Percentiles rank a stretch among this genome's conserved stretches.
phyloP scores from a whole-genome alignment of 2,797 vertebrate genomes.

The Echeneis naucrates region DNA sequence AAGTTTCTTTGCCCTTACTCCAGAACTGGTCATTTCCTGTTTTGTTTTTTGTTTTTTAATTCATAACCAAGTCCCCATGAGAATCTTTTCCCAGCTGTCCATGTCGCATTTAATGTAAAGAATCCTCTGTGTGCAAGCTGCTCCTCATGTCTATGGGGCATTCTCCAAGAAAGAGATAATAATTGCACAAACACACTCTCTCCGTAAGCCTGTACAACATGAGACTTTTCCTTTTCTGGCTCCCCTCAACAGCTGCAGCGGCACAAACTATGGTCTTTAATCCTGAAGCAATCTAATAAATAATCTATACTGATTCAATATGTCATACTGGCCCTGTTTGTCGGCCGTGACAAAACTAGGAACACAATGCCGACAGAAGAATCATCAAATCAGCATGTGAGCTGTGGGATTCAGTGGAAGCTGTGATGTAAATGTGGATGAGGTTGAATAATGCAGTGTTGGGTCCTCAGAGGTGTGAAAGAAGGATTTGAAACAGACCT shows the following conservation, averaged over 20 bases:
- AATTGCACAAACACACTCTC: slow-evolving; percentile 3
- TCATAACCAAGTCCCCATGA: neutral
- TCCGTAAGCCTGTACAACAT: neutral
- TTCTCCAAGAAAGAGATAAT: neutral
- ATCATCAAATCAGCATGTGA: no score
- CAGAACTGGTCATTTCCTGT: slow-evolving; percentile 35
- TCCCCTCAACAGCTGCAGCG: neutral
- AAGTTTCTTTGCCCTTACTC: neutral
- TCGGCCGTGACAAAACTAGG: no score
- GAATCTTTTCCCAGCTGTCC: neutral
- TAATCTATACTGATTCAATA: neutral
- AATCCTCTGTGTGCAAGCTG: neutral
- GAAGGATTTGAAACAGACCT: neutral
- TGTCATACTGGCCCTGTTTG: neutral
- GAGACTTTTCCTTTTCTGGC: neutral
- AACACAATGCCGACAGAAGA: no score
- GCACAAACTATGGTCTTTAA: no score
- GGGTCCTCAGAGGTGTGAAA: neutral
- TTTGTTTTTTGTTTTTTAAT: slow-evolving; percentile 12
- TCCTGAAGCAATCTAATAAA: neutral
- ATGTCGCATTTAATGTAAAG: slow-evolving; percentile 6
- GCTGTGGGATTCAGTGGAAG: no score
- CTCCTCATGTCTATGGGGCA: neutral
- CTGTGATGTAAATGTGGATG: no score
- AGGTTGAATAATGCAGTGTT: neutral